Percentiles rank a stretch among this genome's conserved stretches.
phyloP scores from a whole-genome alignment of 1,140 invertebrate genomes.

The Tetramorium alpestre region DNA sequence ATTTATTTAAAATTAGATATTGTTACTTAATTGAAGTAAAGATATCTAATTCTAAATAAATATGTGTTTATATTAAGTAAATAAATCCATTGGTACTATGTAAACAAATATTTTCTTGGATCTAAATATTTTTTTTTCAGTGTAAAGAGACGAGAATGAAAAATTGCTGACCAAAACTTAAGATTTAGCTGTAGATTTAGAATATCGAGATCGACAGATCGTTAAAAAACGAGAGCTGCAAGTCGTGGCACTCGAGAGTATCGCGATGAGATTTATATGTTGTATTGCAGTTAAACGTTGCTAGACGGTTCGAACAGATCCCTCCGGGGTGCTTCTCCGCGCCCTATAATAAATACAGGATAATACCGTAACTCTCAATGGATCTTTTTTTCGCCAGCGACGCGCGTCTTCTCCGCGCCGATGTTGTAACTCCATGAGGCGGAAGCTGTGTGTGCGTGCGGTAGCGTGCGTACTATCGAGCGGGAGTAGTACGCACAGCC shows the following conservation, averaged over 20 bases:
- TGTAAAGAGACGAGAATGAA: neutral
- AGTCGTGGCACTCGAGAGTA: neutral
- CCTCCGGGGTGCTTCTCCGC: constrained; percentile 29
- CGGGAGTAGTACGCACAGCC: neutral
- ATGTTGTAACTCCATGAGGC: constrained; percentile 35
- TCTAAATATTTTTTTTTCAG: too few relatives aligned
- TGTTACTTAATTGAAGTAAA: too few relatives aligned
- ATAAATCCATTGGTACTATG: too few relatives aligned
- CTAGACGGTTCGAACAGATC: constrained; percentile 60
- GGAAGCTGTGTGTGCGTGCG: constrained; percentile 60
- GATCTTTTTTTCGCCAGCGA: constrained; percentile 54
- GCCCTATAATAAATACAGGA: constrained; percentile 18
- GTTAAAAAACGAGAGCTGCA: neutral
- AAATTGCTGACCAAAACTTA: neutral
- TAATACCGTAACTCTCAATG: constrained; percentile 72
- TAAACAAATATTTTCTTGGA: too few relatives aligned
- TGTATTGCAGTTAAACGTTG: constrained; percentile 26
- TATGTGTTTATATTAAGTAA: too few relatives aligned
- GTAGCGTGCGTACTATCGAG: constrained; percentile 53
- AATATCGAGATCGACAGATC: neutral
- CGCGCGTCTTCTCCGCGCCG: constrained; percentile 23
- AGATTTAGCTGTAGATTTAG: neutral
- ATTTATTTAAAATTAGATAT: too few relatives aligned
- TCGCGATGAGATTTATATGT: neutral
- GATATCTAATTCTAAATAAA: too few relatives aligned